Evolutionary conservation across 2,797 vertebrate genomes (phyloP).

Genomic region (Setipinna tenuifilis): DNA sequence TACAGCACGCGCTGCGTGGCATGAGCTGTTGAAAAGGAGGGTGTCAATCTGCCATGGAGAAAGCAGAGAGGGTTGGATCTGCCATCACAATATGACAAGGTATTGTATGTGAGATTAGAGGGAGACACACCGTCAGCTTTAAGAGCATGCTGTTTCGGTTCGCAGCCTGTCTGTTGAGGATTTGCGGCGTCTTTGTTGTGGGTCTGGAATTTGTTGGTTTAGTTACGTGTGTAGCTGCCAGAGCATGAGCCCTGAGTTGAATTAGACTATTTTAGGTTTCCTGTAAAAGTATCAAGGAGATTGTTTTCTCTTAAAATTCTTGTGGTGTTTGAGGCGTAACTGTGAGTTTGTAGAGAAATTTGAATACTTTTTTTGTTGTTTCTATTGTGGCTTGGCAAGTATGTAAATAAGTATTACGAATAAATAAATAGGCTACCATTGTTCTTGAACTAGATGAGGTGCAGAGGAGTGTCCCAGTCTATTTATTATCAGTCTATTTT

Average conservation of each 20-base stretch:
- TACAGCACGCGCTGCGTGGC: neutral
- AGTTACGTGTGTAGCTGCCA: neutral
- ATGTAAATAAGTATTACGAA: no score
- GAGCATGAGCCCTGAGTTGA: neutral
- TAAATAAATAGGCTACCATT: neutral
- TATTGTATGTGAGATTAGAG: slow-evolving; percentile 28
- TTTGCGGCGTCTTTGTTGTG: slow-evolving; percentile 14
- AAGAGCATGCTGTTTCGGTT: neutral
- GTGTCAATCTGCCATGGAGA: neutral
- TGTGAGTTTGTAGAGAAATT: neutral
- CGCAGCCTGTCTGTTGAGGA: neutral
- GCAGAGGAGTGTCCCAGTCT: neutral
- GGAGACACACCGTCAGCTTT: neutral
- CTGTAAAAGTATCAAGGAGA: slow-evolving; percentile 8
- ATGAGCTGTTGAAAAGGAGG: slow-evolving; percentile 12
- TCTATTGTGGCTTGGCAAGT: neutral
- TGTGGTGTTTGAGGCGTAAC: neutral
- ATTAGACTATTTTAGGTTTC: neutral
- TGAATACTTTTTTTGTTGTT: neutral
- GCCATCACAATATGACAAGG: slow-evolving; percentile 52
- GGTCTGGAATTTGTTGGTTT: neutral
- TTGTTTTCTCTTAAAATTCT: neutral
- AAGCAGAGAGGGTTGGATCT: slow-evolving; percentile 21
- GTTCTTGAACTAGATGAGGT: neutral
- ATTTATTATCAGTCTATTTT: neutral